Conservation (phyloP, 2,113 vertebrate species). For the Cavia aperea region DNA sequence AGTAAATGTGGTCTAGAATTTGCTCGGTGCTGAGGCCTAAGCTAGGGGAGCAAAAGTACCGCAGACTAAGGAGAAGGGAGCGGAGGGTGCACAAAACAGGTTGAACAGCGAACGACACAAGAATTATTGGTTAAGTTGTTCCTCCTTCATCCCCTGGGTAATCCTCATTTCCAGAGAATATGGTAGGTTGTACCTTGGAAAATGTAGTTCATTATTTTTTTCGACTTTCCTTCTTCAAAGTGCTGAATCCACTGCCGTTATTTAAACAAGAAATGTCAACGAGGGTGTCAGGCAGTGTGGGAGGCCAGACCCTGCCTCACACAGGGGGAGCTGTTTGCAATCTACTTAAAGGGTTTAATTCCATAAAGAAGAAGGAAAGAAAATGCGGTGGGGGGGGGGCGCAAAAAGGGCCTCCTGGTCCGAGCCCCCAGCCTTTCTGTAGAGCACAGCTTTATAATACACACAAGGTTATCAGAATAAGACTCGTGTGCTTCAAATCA, state of each 20-base stretch:
- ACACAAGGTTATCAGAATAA: slow-evolving; percentile 21
- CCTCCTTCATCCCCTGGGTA: background rate
- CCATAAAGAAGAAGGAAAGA: slow-evolving; percentile 58
- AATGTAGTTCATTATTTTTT: slow-evolving; percentile 42
- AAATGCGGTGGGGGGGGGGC: slow-evolving; percentile 6
- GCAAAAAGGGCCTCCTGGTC: background rate
- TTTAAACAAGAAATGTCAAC: slow-evolving; percentile 65
- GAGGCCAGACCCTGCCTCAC: slow-evolving; percentile 41
- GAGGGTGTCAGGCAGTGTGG: slow-evolving; percentile 23
- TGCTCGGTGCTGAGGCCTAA: background rate
- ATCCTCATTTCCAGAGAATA: slow-evolving; percentile 17
- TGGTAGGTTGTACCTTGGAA: slow-evolving; percentile 17
- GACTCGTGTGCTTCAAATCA: slow-evolving; percentile 2
- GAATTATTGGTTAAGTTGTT: background rate
- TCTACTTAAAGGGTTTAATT: slow-evolving; percentile 61
- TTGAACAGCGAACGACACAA: slow-evolving; percentile 14
- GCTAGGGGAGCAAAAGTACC: background rate
- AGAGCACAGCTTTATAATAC: slow-evolving; percentile 5
- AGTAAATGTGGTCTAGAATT: slow-evolving; percentile 30
- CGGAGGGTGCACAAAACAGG: background rate
- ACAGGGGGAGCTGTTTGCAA: slow-evolving; percentile 47
- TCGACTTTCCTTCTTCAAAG: slow-evolving; percentile 40
- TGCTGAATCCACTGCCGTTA: slow-evolving; percentile 54
- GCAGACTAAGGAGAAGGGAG: slow-evolving; percentile 7
- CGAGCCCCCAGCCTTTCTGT: slow-evolving; percentile 12